These are phyloP conservation scores for Procapra przewalskii DNA, from an alignment of 2,113 vertebrate species.

Conservation along the genomic window DNA sequence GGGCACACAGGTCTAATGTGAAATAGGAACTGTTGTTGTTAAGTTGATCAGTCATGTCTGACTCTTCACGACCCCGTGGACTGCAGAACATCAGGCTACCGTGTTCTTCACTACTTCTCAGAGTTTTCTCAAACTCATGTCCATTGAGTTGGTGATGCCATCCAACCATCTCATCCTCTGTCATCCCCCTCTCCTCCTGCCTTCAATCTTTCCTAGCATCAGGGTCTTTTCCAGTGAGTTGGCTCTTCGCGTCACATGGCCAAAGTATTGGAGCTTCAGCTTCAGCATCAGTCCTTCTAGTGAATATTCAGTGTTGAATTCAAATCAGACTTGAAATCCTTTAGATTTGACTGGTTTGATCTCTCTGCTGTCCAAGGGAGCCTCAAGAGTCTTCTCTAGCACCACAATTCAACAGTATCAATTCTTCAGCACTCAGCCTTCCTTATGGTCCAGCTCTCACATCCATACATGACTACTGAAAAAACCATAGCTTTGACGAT, in stretches of 20 bases:
- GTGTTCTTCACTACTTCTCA: not conserved
- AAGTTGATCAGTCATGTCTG: not conserved
- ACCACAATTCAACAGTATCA: not conserved
- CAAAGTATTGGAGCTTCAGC: not conserved
- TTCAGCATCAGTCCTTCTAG: not conserved
- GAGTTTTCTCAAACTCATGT: not conserved
- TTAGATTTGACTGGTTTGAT: not conserved
- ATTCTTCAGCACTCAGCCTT: not conserved
- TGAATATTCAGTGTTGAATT: not conserved
- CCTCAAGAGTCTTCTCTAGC: not conserved
- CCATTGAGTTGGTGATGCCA: not conserved
- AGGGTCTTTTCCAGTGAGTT: not conserved
- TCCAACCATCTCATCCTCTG: not conserved
- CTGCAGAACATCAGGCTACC: not conserved
- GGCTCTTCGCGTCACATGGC: not conserved
- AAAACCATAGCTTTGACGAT: not conserved
- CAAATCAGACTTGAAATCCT: not conserved
- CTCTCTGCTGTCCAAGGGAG: not conserved
- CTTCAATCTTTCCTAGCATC: not conserved
- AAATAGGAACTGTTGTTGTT: not conserved
- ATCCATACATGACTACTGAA: not conserved
- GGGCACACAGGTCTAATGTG: not conserved
- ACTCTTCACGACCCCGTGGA: not conserved
- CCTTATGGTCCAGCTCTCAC: not conserved
- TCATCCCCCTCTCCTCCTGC: not conserved